Base-by-base conservation (phyloP, 2,888 invertebrate species). In the Chirona hameri region DNA sequence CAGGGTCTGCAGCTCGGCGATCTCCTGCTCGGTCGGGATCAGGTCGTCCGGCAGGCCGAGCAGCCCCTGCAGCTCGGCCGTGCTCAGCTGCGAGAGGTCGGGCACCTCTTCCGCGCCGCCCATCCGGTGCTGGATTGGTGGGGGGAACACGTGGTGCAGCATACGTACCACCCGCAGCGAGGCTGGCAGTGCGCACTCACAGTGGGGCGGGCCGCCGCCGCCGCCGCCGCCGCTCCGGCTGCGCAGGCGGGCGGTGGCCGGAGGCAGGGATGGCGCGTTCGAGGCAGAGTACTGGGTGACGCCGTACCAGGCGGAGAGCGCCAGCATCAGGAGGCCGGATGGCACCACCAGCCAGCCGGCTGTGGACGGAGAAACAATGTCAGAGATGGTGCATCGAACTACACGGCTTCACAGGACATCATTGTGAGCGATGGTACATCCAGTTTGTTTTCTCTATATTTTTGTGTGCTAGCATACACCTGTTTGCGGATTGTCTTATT, bases 281-380 rank as follows among this genome's bases (percentile, higher is more conserved):
- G 14, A 3, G 0, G 21, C 76, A 1, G 10, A 7, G 24, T 21
- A 10, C 9, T 39, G 21, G 24, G 9, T 24, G 24, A 46, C 21
- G 46, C 76, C 76, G 76, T 76, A 76, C 76, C 76, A 76, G 76
- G 76, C 76, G 7, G 76, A 39, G 5, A 46, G 24, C 10, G 76
- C 46, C 76, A 76, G 39, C 76, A 46, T 12, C 24, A 76, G 39
- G 9, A 76, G 46, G 24, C 76, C 76, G 14, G 76, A 76, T 9
- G 76, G 76, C 46, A 76, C 27, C 46, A 46, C 39, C 21, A 76
- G 46, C 76, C 76, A 76, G 76, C 76, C 21, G 39, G 46, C 76
- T 76, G 76, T 10, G 24, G 76, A 76, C 9, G 39, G 39, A 76
- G 72, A 52, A 18, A 52, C 21, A 18, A 21, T 14, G 60, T 60